Conservation (phyloP, 2,113 vertebrate species). For the Reinhardtius hippoglossoides region DNA sequence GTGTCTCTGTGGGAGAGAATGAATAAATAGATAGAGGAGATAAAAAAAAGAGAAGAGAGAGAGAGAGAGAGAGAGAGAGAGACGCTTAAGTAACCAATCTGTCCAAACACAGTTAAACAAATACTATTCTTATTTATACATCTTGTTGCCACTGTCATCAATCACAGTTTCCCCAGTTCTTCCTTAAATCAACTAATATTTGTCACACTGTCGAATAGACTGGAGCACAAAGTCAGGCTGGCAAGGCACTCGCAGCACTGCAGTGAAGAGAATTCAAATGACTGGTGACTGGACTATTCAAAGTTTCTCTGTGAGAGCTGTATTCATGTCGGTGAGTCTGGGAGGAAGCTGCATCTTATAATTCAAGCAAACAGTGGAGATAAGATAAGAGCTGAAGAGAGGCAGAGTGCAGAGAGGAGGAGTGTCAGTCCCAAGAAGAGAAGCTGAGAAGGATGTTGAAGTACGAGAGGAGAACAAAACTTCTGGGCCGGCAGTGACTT, state of each 20-base stretch:
- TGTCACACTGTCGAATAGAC: slow-evolving; percentile 2
- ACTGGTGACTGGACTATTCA: slow-evolving; percentile 12
- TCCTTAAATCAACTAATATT: slow-evolving; percentile 13
- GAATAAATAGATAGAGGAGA: slow-evolving; percentile 61
- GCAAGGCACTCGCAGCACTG: slow-evolving; percentile 15
- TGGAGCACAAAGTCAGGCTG: slow-evolving; percentile 7
- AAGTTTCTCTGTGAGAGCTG: slow-evolving; percentile 10
- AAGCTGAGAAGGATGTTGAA: slow-evolving; percentile 29
- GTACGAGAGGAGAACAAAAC: slow-evolving; percentile 37
- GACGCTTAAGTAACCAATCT: slow-evolving; percentile 6
- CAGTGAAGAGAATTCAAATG: slow-evolving; percentile 43
- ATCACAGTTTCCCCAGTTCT: slow-evolving; percentile 35
- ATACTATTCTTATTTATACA: slow-evolving; percentile 39
- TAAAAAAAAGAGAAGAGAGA: slow-evolving; percentile 27
- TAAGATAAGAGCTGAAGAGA: slow-evolving; percentile 41
- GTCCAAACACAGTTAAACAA: slow-evolving; percentile 26
- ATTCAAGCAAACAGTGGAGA: slow-evolving; percentile 36
- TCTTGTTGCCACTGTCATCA: slow-evolving; percentile 45
- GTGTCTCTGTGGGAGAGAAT: slow-evolving; percentile 51
- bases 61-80: slow-evolving; percentile 34
- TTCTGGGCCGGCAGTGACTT: slow-evolving; percentile 12
- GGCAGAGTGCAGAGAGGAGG: slow-evolving; percentile 2
- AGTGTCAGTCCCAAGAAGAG: slow-evolving; percentile 17
- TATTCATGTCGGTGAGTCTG: slow-evolving; percentile 31
- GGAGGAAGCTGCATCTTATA: slow-evolving; percentile 33